A percentile compares a stretch with the other conserved stretches of the same genome.
These are phyloP conservation scores for Mycalesis mineus DNA, from an alignment of 2,888 invertebrate species.

Conservation along the genomic window DNA sequence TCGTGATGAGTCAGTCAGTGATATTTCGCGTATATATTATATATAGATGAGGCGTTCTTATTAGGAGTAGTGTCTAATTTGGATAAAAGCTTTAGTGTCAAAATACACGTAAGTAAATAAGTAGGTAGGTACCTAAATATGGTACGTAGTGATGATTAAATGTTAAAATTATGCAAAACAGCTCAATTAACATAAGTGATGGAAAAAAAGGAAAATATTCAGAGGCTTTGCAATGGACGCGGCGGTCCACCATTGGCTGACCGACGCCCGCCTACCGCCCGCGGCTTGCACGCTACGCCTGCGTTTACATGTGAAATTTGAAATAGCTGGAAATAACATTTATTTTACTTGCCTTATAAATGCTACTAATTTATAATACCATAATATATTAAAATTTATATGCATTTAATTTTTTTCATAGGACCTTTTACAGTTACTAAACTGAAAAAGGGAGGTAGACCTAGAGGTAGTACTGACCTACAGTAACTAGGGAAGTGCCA, in stretches of 20 bases:
- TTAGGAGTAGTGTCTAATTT: too few relatives aligned
- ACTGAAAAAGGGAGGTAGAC: too few relatives aligned
- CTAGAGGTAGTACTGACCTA: too few relatives aligned
- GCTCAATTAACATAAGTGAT: slow-evolving; percentile 53
- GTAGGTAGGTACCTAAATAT: not conserved
- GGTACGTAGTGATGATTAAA: slow-evolving; percentile 20
- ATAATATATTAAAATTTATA: too few relatives aligned
- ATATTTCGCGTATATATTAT: too few relatives aligned
- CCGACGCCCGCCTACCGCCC: slow-evolving; percentile 63
- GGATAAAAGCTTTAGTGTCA: too few relatives aligned
- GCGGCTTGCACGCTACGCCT: slow-evolving; percentile 53
- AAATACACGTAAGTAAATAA: not conserved
- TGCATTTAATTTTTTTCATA: too few relatives aligned
- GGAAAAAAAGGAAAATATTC: slow-evolving; percentile 53
- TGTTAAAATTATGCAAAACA: slow-evolving; percentile 62
- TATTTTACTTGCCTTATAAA: not conserved
- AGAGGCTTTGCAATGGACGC: slow-evolving; percentile 39
- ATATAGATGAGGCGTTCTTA: too few relatives aligned
- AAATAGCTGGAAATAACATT: slow-evolving; percentile 41
- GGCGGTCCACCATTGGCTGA: slow-evolving; percentile 52
- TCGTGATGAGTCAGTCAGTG: too few relatives aligned
- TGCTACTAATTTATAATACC: too few relatives aligned
- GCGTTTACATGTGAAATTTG: slow-evolving; percentile 57
- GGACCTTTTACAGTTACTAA: too few relatives aligned
- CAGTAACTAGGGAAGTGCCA: too few relatives aligned